Evolutionary conservation across 2,113 vertebrate species (phyloP), one percentile per base, ranked within the genome.

Genomic region (Anhinga anhinga): DNA sequence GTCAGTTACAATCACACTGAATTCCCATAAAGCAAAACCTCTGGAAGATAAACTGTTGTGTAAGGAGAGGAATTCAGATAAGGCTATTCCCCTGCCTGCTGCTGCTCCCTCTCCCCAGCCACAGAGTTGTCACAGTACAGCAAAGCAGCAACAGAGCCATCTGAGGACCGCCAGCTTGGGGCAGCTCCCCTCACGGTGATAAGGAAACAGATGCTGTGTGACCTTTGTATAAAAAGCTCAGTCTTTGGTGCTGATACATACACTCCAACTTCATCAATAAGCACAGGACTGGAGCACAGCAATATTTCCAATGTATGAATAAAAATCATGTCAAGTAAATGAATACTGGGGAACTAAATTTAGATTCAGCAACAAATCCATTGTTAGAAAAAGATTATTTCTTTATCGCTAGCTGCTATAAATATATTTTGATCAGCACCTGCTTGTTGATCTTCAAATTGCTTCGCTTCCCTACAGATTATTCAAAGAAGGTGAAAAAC

Each of bases 51-150:
- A 92, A 55, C 27, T 40, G 27, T 53, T 66, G 7, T 19, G 17
- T 36, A 11, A 86, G 26, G 12, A 59, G 30, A 13, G 13, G 34
- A 70, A 69, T 65, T 79, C 45, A 65, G 40, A 21, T 72, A 80
- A 80, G 38, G 5, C 26, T 29, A 18, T 73, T 70, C 25, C 62
- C 10, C 18, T 70, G 19, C 25, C 56, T 47, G 29, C 38, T 53
- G 42, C 67, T 49, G 34, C 70, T 74, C 34, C 71, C 34, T 70
- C 76, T 70, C 29, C 44, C n/a, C 47, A 72, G 40, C 32, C 73
- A 90, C 11, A 17, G 23, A 5, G 2, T 47, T 4, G 1, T 7
- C 22, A 2, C 2, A 2, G 27, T 8, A 63, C 1, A 59, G 30
- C 38, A 59, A 72, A 87, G 52, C 42, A n/a, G 55, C 5, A 8